Evolutionary conservation across 2,888 invertebrate species (phyloP).

Genomic region (Antheraea yamamai): DNA sequence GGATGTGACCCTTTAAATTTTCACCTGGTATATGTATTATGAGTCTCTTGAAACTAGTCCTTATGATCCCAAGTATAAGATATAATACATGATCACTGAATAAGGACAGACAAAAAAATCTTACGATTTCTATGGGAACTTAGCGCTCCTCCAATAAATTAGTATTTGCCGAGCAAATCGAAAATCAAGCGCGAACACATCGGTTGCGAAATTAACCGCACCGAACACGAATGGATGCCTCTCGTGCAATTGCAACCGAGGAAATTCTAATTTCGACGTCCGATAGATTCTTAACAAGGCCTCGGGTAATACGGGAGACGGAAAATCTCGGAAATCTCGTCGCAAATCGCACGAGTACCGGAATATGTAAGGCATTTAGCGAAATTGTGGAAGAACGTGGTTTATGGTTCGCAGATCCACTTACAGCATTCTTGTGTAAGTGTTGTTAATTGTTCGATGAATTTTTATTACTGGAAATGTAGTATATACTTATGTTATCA

Average conservation of each 20-base stretch:
- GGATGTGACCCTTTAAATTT: too few relatives aligned
- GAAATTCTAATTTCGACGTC: conserved; percentile 63
- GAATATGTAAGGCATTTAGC: conserved; percentile 77
- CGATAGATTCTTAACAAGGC: conserved; percentile 74
- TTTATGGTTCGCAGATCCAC: conserved; percentile 11
- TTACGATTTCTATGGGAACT: conserved; percentile 1
- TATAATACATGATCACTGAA: background rate
- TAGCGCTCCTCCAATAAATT: conserved; percentile 10
- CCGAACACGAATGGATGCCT: conserved; percentile 47
- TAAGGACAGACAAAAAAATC: background rate
- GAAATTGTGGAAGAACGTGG: conserved; percentile 48
- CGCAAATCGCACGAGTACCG: conserved; percentile 69
- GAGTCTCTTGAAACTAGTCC: too few relatives aligned
- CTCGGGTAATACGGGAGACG: conserved; percentile 52
- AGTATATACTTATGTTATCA: background rate
- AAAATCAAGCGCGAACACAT: conserved; percentile 36
- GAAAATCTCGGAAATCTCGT: conserved; percentile 78
- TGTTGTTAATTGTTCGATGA: conserved; percentile 9
- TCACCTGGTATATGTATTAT: too few relatives aligned
- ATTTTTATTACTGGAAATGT: background rate
- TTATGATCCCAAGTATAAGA: too few relatives aligned
- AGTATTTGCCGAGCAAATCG: conserved; percentile 27
- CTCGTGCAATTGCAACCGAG: conserved; percentile 47
- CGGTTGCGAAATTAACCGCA: conserved; percentile 36
- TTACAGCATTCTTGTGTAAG: conserved; percentile 10